Base-by-base conservation (phyloP, 1,140 invertebrate species). In the Lordiphosa collinella region DNA sequence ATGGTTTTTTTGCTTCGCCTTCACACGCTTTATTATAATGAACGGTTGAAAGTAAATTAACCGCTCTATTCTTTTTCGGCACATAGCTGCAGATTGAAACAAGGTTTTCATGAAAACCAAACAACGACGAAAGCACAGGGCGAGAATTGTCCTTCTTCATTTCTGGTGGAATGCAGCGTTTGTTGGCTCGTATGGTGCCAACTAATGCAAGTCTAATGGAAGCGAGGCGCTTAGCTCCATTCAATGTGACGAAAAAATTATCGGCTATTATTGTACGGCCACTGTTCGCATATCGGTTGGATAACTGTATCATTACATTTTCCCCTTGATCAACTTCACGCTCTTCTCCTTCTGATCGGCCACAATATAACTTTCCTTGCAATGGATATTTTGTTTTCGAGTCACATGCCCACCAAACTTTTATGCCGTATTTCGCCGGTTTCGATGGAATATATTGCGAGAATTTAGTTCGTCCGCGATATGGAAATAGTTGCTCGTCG, bases 351-450 rank as follows among this genome's bases (percentile, higher is more conserved):
- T 61, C 53, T 13, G 72, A n/a, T n/a, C n/a, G n/a, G n/a, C n/a
- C 49, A 46, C 61, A 66, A 71, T 78, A n/a, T n/a, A n/a, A n/a
- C n/a, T 78, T 31, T 38, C 43, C 56, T 38, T 72, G 57, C 71
- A 64, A 38, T 48, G 65, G 49, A 82, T 71, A 53, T 75, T 88
- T 49, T 79, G 57, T 72, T 71, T 88, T 48, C 8, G 54, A 29
- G 11, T 59, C 56, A 16, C 56, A 59, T 44, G 56, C 48, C 18
- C 18, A 47, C 59, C 69, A 89, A 29, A 89, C 56, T 71, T 91
- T 90, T 43, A 91, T 86, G 2, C 89, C 90, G 71, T 90, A 91
- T 59, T 89, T 90, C 13, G 67, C 73, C 43, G 89, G 89, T 63
- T 90, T 91, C 1, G 78, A 84, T 36, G 89, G 88, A 38, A 90